A percentile compares a stretch with the other conserved stretches of the same genome.
Evolutionary conservation across 2,797 vertebrate genomes (phyloP).

Genomic region (Mormyrus proboscirostris): DNA sequence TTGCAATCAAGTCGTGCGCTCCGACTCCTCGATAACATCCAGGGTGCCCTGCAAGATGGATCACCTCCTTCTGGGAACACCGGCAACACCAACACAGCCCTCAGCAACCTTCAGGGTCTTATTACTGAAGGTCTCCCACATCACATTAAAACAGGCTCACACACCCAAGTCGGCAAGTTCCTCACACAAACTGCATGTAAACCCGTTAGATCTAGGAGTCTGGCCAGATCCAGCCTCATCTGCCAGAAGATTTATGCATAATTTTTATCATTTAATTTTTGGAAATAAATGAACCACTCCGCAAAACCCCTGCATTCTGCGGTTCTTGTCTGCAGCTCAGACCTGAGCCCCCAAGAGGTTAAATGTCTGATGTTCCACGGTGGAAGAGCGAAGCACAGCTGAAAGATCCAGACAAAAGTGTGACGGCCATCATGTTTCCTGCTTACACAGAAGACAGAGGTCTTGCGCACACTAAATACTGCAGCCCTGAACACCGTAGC

Average conservation of each 20-base stretch:
- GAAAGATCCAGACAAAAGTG: background rate
- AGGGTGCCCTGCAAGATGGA: background rate
- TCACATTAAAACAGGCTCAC: background rate
- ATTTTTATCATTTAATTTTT: background rate
- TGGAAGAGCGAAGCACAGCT: background rate
- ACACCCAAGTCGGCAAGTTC: background rate
- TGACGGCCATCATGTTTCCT: background rate
- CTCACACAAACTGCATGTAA: background rate
- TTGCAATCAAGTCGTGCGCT: no score
- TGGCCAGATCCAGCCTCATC: background rate
- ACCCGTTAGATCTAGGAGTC: background rate
- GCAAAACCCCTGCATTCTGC: background rate
- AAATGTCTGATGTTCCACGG: background rate
- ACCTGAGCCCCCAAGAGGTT: background rate
- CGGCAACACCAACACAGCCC: background rate
- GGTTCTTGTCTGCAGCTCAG: background rate
- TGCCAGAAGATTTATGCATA: background rate
- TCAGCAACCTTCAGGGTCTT: background rate
- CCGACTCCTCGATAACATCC: background rate
- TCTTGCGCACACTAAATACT: background rate
- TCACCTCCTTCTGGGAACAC: background rate
- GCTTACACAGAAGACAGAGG: background rate
- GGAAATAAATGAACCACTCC: background rate
- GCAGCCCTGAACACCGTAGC: background rate
- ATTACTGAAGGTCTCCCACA: background rate